phyloP scores from a whole-genome alignment of 2,888 invertebrate genomes.

The Drosophila algonquin region DNA sequence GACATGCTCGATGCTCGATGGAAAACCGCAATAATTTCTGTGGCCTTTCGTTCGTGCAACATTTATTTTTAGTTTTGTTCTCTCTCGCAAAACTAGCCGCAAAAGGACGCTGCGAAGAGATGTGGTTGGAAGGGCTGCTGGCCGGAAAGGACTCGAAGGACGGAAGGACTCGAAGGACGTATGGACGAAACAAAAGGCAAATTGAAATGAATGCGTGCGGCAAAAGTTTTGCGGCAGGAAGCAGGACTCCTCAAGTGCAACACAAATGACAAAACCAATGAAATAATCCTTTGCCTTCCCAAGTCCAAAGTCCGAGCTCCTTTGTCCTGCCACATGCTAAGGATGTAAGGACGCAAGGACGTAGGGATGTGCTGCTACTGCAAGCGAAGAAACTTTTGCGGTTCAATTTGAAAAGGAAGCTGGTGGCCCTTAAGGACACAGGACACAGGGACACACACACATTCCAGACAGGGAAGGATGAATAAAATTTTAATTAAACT shows the following conservation, averaged over 20 bases:
- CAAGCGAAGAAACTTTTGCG: conserved; percentile 60
- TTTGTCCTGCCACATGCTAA: not conserved
- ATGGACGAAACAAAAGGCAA: conserved; percentile 52
- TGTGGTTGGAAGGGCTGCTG: conserved; percentile 42
- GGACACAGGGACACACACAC: conserved; percentile 4
- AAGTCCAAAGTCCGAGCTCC: not conserved
- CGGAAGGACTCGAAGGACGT: not conserved
- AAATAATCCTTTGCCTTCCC: conserved; percentile 63
- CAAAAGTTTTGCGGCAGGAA: conserved; percentile 65
- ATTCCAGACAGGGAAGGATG: conserved; percentile 20
- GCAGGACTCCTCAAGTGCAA: conserved; percentile 52
- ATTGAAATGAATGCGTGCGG: conserved; percentile 74
- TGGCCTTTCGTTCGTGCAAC: conserved; percentile 48
- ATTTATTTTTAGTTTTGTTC: conserved; percentile 47
- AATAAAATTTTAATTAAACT: conserved; percentile 76
- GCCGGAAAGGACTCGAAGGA: conserved; percentile 31
- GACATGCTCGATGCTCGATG: conserved; percentile 22
- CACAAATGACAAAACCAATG: conserved; percentile 71
- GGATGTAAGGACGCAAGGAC: not conserved
- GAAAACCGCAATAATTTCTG: conserved; percentile 66
- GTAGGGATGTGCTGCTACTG: no score
- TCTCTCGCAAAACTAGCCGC: conserved; percentile 34
- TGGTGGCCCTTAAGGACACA: conserved; percentile 21
- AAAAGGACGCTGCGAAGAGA: conserved; percentile 21
- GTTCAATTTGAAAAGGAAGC: conserved; percentile 73